phyloP scores from a whole-genome alignment of 2,113 vertebrate genomes.

The Pantherophis guttatus region DNA sequence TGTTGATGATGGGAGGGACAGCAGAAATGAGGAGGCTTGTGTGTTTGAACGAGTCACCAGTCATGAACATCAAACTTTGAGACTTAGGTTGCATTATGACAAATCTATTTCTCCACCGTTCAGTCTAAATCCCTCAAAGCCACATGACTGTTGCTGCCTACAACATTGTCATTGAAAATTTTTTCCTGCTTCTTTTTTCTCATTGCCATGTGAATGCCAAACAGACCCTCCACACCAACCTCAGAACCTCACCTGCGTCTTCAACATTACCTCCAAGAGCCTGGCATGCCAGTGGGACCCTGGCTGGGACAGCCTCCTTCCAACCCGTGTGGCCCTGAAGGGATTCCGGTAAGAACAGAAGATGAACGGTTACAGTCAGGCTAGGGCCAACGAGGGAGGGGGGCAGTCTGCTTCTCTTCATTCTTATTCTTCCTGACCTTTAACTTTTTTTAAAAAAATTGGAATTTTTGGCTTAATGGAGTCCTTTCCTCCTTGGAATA shows the following conservation, averaged over 20 bases:
- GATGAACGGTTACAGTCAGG: background rate
- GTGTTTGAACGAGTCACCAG: background rate
- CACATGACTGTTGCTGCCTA: background rate
- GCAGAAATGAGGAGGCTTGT: background rate
- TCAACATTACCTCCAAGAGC: slow-evolving; percentile 66
- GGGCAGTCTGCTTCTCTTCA: background rate
- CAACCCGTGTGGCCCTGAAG: slow-evolving; percentile 72
- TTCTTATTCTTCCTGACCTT: background rate
- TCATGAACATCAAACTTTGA: background rate
- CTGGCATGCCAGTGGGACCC: slow-evolving; percentile 83
- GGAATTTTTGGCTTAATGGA: background rate
- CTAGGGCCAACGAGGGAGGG: background rate
- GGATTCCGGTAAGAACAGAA: slow-evolving; percentile 39
- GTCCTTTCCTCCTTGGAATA: background rate
- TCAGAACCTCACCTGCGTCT: slow-evolving; percentile 79
- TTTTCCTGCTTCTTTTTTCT: background rate
- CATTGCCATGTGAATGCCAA: rapidly evolving
- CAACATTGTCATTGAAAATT: background rate
- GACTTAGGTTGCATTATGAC: background rate
- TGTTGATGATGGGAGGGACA: background rate
- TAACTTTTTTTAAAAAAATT: background rate
- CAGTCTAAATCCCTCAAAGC: background rate
- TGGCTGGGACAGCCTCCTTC: slow-evolving; percentile 67
- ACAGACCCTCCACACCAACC: slow-evolving; percentile 79
- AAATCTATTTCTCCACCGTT: background rate